These are phyloP conservation scores for Aplochiton taeniatus DNA, from an alignment of 2,797 vertebrate genomes.

Conservation along the genomic window DNA sequence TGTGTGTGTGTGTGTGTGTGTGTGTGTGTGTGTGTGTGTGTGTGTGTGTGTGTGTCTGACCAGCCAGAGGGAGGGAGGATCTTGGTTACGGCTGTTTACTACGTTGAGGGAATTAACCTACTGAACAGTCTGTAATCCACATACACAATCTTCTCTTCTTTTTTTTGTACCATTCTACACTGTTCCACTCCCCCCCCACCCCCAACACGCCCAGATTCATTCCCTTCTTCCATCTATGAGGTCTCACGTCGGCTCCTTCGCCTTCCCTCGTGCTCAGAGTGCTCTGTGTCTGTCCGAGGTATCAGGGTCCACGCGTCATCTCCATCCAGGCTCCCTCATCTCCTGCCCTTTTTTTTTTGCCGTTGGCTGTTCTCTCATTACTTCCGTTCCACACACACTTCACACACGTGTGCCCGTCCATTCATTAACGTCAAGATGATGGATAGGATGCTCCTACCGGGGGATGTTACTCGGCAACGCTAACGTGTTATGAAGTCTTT, in stretches of 20 bases:
- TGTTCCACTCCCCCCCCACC: not conserved
- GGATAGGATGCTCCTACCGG: too few relatives aligned
- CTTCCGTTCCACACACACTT: not conserved
- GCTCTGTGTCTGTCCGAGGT: not conserved
- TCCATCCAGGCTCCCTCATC: not conserved
- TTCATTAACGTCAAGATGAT: too few relatives aligned
- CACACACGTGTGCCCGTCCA: not conserved
- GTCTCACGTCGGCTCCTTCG: too few relatives aligned
- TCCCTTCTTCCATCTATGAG: not conserved
- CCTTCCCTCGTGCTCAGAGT: too few relatives aligned
- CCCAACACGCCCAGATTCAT: too few relatives aligned
- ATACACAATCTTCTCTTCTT: constrained; percentile 13
- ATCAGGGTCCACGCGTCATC: not conserved
- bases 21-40: constrained; percentile 8
- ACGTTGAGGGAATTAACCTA: constrained; percentile 73
- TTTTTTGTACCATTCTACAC: constrained; percentile 14
- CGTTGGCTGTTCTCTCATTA: not conserved
- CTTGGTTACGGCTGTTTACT: constrained; percentile 72
- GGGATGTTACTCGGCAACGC: too few relatives aligned
- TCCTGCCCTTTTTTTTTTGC: not conserved
- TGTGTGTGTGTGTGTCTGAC: constrained; percentile 9
- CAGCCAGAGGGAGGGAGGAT: constrained; percentile 29
- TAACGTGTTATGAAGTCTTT: too few relatives aligned
- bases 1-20: not conserved
- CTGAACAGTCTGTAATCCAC: constrained; percentile 66